Evolutionary conservation across 2,797 vertebrate species (phyloP), one percentile per base, ranked within the genome.

Genomic region (Esox masquinongy): DNA sequence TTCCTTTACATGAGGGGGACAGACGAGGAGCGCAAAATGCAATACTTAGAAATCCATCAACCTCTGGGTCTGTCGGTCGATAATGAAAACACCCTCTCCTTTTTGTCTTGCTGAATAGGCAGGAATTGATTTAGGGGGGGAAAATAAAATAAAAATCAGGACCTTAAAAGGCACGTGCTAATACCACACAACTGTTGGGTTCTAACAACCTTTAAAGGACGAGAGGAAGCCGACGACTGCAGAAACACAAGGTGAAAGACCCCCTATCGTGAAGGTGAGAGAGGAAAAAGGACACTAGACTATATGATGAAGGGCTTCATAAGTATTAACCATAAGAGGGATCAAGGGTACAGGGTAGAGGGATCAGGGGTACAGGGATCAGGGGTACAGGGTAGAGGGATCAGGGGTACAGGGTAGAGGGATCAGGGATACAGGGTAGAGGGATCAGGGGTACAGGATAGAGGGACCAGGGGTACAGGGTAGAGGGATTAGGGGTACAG

Each of bases 31-130:
- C n/a, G 36, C 36, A 39, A 77, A 78, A 85, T 39, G 83, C 34
- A 49, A 80, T 70, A 78, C 76, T 53, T 74, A 70, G 82, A 86
- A 88, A 86, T 64, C 73, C 74, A 82, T 74, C 63, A 67, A 73
- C 50, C 70, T 56, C 47, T 69, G 31, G 56, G 56, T 67, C 43
- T 39, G n/a, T 6, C 26, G 19, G n/a, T 6, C 26, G 19, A 26
- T 34, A 67, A 39, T 79, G 76, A 81, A 81, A 78, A 88, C 50
- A 61, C 64, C 43, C n/a, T 24, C 50, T 64, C 64, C 43, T 17
- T 24, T 39, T 68, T 79, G 71, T 80, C 68, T 73, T 34, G 61
- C 8, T 6, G 11, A 49, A 51, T 74, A 59, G 68, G 72, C 73
- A 67, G 69, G 53, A 81, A 84, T 73, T 82, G 70, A 91, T 85